A percentile compares a stretch with the other conserved stretches of the same genome.
Conservation (phyloP, 2,888 invertebrate species). For the Neoscelio sp. region DNA sequence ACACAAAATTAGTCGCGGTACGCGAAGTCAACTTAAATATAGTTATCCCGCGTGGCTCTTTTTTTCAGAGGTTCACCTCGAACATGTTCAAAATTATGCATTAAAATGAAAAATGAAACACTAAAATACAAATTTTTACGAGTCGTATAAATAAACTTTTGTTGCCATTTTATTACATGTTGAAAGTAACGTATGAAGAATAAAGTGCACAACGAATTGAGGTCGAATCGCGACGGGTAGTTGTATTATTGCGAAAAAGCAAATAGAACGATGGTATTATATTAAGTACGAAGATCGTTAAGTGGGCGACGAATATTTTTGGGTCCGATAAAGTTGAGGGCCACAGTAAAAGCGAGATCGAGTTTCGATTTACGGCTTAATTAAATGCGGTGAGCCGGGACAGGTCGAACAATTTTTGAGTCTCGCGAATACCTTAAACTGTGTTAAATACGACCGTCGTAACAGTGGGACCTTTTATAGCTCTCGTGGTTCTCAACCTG, state of each 20-base stretch:
- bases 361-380: slow-evolving; percentile 76
- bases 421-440: slow-evolving; percentile 61
- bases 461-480: slow-evolving; percentile 61
- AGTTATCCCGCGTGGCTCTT: not conserved
- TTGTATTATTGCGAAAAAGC: slow-evolving; percentile 53
- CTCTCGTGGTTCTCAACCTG: slow-evolving; percentile 51
- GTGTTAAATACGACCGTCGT: slow-evolving; percentile 63
- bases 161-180: slow-evolving; percentile 53
- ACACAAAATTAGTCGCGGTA: slow-evolving; percentile 10
- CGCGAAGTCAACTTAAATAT: not conserved
- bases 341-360: slow-evolving; percentile 71
- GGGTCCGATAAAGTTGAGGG: slow-evolving; percentile 71
- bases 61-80: not conserved
- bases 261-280: slow-evolving; percentile 53
- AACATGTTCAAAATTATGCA: slow-evolving; percentile 3
- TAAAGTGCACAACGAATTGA: slow-evolving; percentile 59
- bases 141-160: slow-evolving; percentile 40
- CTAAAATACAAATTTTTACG: slow-evolving; percentile 37
- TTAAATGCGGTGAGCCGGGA: slow-evolving; percentile 71
- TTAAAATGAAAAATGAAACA: slow-evolving; percentile 24
- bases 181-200: slow-evolving; percentile 55
- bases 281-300: slow-evolving; percentile 54
- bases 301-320: slow-evolving; percentile 64
- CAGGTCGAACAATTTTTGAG: slow-evolving; percentile 50
- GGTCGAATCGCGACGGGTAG: slow-evolving; percentile 63